These are phyloP conservation scores for Alosa alosa DNA, from an alignment of 2,113 vertebrate species.

Conservation along the genomic window DNA sequence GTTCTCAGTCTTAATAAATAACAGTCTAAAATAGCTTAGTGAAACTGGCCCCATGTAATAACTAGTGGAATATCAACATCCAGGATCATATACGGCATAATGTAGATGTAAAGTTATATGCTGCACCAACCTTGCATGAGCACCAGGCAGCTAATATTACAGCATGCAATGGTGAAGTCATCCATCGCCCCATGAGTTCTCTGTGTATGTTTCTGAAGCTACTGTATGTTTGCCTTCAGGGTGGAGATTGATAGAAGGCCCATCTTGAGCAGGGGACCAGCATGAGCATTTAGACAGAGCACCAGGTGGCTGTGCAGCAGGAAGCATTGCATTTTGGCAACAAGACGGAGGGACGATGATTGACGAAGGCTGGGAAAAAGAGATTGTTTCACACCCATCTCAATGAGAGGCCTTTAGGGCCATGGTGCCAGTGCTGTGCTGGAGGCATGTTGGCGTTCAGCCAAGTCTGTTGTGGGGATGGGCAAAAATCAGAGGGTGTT, in stretches of 20 bases:
- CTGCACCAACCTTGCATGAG: background rate
- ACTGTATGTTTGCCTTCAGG: no score
- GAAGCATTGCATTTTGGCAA: slow-evolving; percentile 56
- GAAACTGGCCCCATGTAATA: no score
- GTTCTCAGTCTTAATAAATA: no score
- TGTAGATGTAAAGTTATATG: background rate
- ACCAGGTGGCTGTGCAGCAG: slow-evolving; percentile 63
- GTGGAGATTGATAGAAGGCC: background rate
- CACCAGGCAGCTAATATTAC: background rate
- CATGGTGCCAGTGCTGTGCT: slow-evolving; percentile 59
- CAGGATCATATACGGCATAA: background rate
- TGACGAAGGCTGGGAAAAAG: slow-evolving; percentile 58
- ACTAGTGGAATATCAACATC: background rate
- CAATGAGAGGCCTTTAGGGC: slow-evolving; percentile 43
- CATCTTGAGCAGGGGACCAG: slow-evolving; percentile 41
- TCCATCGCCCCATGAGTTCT: background rate
- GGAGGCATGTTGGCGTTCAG: slow-evolving; percentile 53
- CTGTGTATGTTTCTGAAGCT: background rate
- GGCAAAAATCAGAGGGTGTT: slow-evolving; percentile 23
- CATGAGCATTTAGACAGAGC: slow-evolving; percentile 51
- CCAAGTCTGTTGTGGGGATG: slow-evolving; percentile 50
- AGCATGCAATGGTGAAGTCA: background rate
- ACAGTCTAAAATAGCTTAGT: no score
- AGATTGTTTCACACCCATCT: slow-evolving; percentile 53
- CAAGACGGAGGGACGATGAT: slow-evolving; percentile 54